A percentile compares a stretch with the other conserved stretches of the same genome.
phyloP scores from a whole-genome alignment of 2,113 vertebrate species.

The Sylvilagus bachmani region DNA sequence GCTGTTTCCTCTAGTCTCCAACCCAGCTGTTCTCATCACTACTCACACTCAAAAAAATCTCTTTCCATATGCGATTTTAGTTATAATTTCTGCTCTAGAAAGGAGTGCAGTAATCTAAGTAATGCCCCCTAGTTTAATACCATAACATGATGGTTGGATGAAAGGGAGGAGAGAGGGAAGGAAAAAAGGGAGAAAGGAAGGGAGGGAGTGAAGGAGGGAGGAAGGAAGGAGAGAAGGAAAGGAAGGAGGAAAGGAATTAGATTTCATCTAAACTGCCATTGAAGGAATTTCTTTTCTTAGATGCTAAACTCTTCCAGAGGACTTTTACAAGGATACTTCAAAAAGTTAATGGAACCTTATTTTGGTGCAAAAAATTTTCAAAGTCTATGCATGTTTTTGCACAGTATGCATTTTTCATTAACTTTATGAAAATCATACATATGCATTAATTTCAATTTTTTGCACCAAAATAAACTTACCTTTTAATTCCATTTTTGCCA shows the following conservation, averaged over 20 bases:
- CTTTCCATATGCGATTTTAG: not conserved
- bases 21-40: constrained; percentile 63
- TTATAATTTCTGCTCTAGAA: not conserved
- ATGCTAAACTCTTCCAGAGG: not conserved
- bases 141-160: too few relatives aligned
- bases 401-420: too few relatives aligned
- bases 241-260: not conserved
- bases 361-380: too few relatives aligned
- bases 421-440: too few relatives aligned
- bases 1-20: constrained; percentile 39
- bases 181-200: not conserved
- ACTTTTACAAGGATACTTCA: not conserved
- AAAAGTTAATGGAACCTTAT: too few relatives aligned
- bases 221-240: fast-evolving
- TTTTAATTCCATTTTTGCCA: too few relatives aligned
- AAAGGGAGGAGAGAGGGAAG: too few relatives aligned
- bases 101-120: not conserved
- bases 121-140: not conserved
- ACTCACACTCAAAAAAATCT: constrained; percentile 22
- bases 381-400: too few relatives aligned
- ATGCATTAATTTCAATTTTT: too few relatives aligned
- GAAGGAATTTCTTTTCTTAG: not conserved
- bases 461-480: too few relatives aligned
- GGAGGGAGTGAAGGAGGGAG: fast-evolving
- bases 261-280: not conserved